These are phyloP conservation scores for Takifugu rubripes DNA, from an alignment of 2,797 vertebrate species.

Conservation along the genomic window DNA sequence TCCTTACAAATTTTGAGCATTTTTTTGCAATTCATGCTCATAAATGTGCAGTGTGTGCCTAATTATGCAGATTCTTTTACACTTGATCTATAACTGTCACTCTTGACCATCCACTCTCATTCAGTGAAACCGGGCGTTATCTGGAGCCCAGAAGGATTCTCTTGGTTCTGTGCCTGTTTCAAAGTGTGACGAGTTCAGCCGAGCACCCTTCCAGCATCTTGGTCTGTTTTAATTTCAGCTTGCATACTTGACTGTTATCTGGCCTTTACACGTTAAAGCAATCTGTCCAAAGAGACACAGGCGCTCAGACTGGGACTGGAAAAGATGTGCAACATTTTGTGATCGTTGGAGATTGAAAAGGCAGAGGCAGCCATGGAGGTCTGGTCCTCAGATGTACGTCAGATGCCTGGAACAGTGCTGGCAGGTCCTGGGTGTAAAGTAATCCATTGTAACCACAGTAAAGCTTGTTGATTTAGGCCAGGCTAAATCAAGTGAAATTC, in stretches of 20 bases:
- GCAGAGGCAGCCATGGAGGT: constrained; percentile 38
- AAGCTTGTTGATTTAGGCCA: constrained; percentile 62
- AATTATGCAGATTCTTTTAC: too few relatives aligned
- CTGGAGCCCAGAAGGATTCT: constrained; percentile 4
- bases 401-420: constrained; percentile 38
- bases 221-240: constrained; percentile 25
- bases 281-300: constrained; percentile 16
- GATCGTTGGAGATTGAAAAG: constrained; percentile 36
- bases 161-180: constrained; percentile 12
- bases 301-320: constrained; percentile 22
- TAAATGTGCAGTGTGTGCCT: too few relatives aligned
- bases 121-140: too few relatives aligned
- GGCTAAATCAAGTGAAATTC: constrained; percentile 57
- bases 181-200: constrained; percentile 9
- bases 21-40: background rate
- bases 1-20: background rate
- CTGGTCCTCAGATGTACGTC: constrained; percentile 25
- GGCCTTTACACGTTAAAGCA: constrained; percentile 12
- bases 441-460: constrained; percentile 55
- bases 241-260: constrained; percentile 23
- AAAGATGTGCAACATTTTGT: constrained; percentile 36
- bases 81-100: too few relatives aligned
- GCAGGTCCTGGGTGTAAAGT: constrained; percentile 43
- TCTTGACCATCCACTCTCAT: too few relatives aligned
- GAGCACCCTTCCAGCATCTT: constrained; percentile 21